Percentiles rank a stretch among this genome's conserved stretches.
phyloP scores from a whole-genome alignment of 2,888 invertebrate species.

The Drosophila dives region DNA sequence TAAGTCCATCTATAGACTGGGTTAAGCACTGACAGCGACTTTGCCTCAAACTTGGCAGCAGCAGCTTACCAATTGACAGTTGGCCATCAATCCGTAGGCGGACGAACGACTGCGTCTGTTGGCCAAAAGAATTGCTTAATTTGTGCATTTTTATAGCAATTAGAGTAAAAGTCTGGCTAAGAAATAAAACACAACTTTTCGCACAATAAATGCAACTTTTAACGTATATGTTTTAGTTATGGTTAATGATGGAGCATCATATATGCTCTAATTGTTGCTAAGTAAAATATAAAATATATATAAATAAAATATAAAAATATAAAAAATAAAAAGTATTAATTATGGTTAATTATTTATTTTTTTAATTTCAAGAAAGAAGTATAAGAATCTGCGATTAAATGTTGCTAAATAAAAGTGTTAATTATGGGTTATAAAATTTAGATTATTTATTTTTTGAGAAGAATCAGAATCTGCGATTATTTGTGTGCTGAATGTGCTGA shows the following conservation, averaged over 20 bases:
- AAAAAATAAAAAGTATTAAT: no score
- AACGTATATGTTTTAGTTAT: conserved; percentile 20
- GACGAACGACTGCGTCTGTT: conserved; percentile 3
- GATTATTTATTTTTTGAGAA: not conserved
- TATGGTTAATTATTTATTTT: no score
- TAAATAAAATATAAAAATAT: no score
- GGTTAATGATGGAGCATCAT: not conserved
- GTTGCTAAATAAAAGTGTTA: no score
- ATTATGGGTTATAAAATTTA: not conserved
- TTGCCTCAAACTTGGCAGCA: conserved; percentile 29
- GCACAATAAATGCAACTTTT: conserved; percentile 38
- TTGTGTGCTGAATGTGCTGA: no score
- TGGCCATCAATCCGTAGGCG: conserved; percentile 63
- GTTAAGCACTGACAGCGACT: conserved; percentile 65
- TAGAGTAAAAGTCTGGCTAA: conserved; percentile 38
- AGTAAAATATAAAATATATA: no score
- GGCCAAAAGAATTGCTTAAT: conserved; percentile 56
- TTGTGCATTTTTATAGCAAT: conserved; percentile 65
- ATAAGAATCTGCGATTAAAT: no score
- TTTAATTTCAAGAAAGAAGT: no score
- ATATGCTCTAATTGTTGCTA: not conserved
- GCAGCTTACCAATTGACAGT: conserved; percentile 73
- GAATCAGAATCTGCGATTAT: no score
- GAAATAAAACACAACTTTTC: conserved; percentile 39
- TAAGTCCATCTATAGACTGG: conserved; percentile 64